A percentile compares a stretch with the other conserved stretches of the same genome.
Conservation (phyloP, 2,797 vertebrate genomes). For the Luscinia luscinia region DNA sequence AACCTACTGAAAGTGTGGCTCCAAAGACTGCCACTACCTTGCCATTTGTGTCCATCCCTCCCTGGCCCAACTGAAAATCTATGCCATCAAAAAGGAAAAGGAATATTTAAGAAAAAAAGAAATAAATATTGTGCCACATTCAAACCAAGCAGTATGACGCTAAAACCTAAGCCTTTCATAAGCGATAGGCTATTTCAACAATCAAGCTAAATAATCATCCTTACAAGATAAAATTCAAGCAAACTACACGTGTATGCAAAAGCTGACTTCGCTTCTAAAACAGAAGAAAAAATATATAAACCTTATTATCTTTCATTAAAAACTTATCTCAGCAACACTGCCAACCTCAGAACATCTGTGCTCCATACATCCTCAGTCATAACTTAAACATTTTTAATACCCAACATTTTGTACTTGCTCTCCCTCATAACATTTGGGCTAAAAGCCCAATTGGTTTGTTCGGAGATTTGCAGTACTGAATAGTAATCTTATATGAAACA, state of each 20-base stretch:
- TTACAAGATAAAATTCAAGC: conserved; percentile 2
- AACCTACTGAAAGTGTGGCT: neutral
- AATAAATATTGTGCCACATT: neutral
- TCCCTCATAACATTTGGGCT: conserved; percentile 32
- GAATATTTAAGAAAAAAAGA: neutral
- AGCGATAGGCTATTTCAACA: neutral
- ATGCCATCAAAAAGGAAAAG: neutral
- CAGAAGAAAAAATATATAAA: conserved; percentile 8
- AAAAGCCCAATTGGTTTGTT: conserved; percentile 55
- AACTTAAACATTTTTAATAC: conserved; percentile 46
- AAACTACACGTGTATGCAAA: neutral
- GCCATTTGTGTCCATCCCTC: neutral
- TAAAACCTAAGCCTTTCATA: neutral
- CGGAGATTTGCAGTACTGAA: neutral
- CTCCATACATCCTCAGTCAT: neutral
- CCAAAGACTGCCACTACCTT: neutral
- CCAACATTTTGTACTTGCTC: conserved; percentile 41
- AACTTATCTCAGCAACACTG: conserved; percentile 6
- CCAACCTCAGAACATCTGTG: conserved; percentile 46
- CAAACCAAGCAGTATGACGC: neutral
- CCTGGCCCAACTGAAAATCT: neutral
- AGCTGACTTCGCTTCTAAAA: neutral
- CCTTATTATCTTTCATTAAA: conserved; percentile 6
- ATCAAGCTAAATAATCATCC: conserved; percentile 6
- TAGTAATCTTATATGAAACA: conserved; percentile 7